Evolutionary conservation across 2,797 vertebrate species (phyloP).

Genomic region (Lithobates pipiens): DNA sequence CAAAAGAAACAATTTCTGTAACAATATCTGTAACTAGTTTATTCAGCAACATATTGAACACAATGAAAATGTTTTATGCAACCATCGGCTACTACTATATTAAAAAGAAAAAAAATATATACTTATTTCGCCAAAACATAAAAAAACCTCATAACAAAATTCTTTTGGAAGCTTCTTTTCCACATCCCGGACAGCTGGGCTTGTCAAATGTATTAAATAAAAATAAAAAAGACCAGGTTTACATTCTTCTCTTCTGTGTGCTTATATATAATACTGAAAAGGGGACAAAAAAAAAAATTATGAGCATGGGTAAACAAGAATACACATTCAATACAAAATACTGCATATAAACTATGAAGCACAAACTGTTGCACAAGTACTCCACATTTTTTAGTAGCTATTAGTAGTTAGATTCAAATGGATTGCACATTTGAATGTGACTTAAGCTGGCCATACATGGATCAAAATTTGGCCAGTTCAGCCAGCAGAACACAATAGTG

Average conservation of each 20-base stretch:
- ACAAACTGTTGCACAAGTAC: too few relatives aligned
- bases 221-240: slow-evolving; percentile 66
- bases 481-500: too few relatives aligned
- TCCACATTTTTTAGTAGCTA: too few relatives aligned
- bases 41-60: slow-evolving; percentile 43
- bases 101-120: slow-evolving; percentile 21
- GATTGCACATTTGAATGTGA: too few relatives aligned
- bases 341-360: too few relatives aligned
- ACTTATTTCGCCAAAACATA: slow-evolving; percentile 6
- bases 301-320: not conserved
- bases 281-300: slow-evolving; percentile 49
- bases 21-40: slow-evolving; percentile 29
- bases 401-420: too few relatives aligned
- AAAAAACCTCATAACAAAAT: slow-evolving; percentile 55
- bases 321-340: too few relatives aligned
- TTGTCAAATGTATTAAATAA: slow-evolving; percentile 63
- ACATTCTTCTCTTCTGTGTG: slow-evolving; percentile 99
- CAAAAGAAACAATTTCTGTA: slow-evolving; percentile 6
- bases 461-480: too few relatives aligned
- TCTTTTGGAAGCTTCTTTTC: slow-evolving; percentile 9
- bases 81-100: not conserved
- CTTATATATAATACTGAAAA: slow-evolving; percentile 96
- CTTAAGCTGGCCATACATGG: too few relatives aligned
- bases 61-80: slow-evolving; percentile 37
- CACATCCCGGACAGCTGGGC: slow-evolving; percentile 65